Evolutionary conservation across 2,888 invertebrate species (phyloP).

Genomic region (Orchesellides sinensis): DNA sequence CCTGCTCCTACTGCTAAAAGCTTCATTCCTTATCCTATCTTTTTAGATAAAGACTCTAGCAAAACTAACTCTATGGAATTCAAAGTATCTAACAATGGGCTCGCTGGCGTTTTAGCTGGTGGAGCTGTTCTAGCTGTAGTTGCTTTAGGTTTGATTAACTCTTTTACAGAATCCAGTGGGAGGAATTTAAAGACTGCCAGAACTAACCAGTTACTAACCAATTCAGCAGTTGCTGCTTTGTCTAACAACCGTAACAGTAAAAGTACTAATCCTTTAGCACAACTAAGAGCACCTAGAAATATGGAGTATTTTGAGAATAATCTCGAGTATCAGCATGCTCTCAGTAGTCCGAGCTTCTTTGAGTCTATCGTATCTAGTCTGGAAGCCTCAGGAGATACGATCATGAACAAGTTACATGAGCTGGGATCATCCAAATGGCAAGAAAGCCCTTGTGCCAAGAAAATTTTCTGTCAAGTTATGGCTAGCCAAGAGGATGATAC

Average conservation of each 20-base stretch:
- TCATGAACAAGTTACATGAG: constrained; percentile 76
- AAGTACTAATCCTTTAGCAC: constrained; percentile 54
- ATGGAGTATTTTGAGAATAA: constrained; percentile 51
- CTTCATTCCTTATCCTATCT: constrained; percentile 67
- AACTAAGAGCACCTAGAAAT: constrained; percentile 54
- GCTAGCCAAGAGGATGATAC: constrained; percentile 84
- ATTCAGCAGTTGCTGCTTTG: constrained; percentile 43
- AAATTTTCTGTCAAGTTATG: constrained; percentile 87
- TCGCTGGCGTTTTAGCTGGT: constrained; percentile 69
- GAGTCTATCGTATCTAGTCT: constrained; percentile 73
- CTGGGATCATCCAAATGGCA: constrained; percentile 81
- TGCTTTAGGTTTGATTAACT: constrained; percentile 74
- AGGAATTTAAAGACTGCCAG: constrained; percentile 67
- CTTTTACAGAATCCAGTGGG: constrained; percentile 68
- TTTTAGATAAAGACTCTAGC: constrained; percentile 69
- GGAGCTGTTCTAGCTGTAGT: constrained; percentile 72
- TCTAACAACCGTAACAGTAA: constrained; percentile 49
- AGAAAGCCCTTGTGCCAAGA: constrained; percentile 87
- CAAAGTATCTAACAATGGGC: constrained; percentile 70
- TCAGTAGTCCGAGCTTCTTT: constrained; percentile 70
- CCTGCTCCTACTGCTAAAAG: constrained; percentile 68
- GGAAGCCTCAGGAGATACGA: constrained; percentile 76
- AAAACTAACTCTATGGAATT: constrained; percentile 71
- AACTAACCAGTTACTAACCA: constrained; percentile 62
- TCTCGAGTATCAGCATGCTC: constrained; percentile 48